phyloP scores from a whole-genome alignment of 2,113 vertebrate species.

The Menidia beryllina region DNA sequence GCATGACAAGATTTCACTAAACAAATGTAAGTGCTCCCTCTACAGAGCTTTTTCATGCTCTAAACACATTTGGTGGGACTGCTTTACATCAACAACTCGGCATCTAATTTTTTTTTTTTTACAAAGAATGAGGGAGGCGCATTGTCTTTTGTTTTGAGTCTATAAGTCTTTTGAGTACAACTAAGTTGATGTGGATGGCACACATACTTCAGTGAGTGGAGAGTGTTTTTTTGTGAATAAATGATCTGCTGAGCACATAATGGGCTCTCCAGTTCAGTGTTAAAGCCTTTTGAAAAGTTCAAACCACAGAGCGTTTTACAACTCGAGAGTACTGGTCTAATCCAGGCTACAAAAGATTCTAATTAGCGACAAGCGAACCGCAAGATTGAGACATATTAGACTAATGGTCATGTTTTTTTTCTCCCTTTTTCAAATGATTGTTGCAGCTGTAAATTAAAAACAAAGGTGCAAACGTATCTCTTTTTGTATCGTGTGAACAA shows the following conservation, averaged over 20 bases:
- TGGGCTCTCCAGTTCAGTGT: slow-evolving; percentile 24
- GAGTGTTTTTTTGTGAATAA: slow-evolving; percentile 33
- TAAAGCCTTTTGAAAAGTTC: slow-evolving; percentile 35
- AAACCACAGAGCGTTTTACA: slow-evolving; percentile 30
- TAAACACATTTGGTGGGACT: slow-evolving; percentile 46
- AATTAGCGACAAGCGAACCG: slow-evolving; percentile 38
- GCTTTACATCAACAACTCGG: slow-evolving; percentile 48
- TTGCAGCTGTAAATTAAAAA: not conserved
- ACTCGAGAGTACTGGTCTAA: slow-evolving; percentile 24
- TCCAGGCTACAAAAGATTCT: slow-evolving; percentile 13
- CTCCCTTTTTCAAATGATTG: slow-evolving; percentile 10
- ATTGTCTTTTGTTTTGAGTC: slow-evolving; percentile 58
- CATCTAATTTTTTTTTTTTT: slow-evolving; percentile 43
- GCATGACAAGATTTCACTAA: slow-evolving; percentile 19
- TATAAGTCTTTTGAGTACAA: slow-evolving; percentile 55
- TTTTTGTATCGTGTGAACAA: not conserved
- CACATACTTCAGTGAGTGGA: slow-evolving; percentile 53
- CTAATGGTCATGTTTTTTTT: slow-evolving; percentile 30
- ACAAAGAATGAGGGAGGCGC: slow-evolving; percentile 46
- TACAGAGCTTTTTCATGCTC: slow-evolving; percentile 40
- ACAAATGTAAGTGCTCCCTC: slow-evolving; percentile 28
- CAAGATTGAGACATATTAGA: slow-evolving; percentile 23
- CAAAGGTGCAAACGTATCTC: not conserved
- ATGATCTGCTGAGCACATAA: slow-evolving; percentile 34
- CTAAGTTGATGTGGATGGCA: slow-evolving; percentile 52